Conservation (phyloP, 2,113 vertebrate genomes). For the Lepisosteus oculatus region DNA sequence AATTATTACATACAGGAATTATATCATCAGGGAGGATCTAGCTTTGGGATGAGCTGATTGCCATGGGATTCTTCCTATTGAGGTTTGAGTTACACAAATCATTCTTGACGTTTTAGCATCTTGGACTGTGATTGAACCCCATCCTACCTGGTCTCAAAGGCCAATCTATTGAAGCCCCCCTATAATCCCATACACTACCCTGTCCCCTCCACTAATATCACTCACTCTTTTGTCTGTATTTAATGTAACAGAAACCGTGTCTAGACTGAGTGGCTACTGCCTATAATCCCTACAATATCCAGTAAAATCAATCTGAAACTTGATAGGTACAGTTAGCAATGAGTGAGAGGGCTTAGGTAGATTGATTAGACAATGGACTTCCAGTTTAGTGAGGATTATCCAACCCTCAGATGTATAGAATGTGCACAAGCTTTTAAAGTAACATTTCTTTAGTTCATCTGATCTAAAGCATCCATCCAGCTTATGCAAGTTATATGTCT, state of each 20-base stretch:
- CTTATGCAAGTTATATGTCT: background rate
- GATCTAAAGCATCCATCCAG: background rate
- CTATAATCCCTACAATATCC: conserved; percentile 91
- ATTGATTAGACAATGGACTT: conserved; percentile 70
- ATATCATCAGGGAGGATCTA: background rate
- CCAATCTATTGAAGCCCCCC: conserved; percentile 5
- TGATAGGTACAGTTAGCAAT: conserved; percentile 74
- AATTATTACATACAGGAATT: background rate
- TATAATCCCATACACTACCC: background rate
- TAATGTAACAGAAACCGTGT: conserved; percentile 89
- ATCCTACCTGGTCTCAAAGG: conserved; percentile 6
- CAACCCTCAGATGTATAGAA: conserved; percentile 28
- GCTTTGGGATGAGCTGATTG: background rate
- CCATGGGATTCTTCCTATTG: background rate
- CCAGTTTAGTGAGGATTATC: conserved; percentile 55
- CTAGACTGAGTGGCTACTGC: conserved; percentile 92
- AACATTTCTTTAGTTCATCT: background rate
- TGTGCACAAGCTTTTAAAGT: background rate
- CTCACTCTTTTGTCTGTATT: conserved; percentile 79
- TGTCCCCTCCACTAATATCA: conserved; percentile 49
- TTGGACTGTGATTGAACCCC: conserved; percentile 19
- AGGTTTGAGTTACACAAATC: conserved; percentile 21
- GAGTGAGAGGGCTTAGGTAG: conserved; percentile 66
- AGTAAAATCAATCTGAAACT: conserved; percentile 90
- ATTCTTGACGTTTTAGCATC: conserved; percentile 2